phyloP scores from a whole-genome alignment of 2,888 invertebrate genomes.

The Drosophila tripunctata region DNA sequence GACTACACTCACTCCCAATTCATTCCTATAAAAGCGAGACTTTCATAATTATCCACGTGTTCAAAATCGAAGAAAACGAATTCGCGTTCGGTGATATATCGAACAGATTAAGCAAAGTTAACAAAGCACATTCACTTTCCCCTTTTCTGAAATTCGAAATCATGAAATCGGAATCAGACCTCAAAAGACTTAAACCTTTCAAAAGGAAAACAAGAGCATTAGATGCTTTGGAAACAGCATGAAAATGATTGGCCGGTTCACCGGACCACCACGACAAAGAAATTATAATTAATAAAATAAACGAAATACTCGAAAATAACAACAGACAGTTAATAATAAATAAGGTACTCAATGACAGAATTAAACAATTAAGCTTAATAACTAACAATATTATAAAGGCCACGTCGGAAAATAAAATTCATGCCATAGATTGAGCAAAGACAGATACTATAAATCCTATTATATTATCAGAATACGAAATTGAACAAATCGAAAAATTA shows the following conservation, averaged over 20 bases:
- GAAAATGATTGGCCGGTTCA: slow-evolving; percentile 10
- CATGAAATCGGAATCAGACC: neutral
- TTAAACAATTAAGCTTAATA: neutral
- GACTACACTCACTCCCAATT: neutral
- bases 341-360: neutral
- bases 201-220: neutral
- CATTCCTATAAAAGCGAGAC: neutral
- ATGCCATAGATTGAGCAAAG: slow-evolving; percentile 1
- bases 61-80: slow-evolving; percentile 1
- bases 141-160: slow-evolving; percentile 1
- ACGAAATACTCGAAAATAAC: slow-evolving; percentile 1
- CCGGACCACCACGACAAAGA: slow-evolving; percentile 9
- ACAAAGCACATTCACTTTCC: neutral
- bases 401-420: neutral
- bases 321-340: slow-evolving; percentile 8
- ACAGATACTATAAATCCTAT: slow-evolving; percentile 5
- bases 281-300: slow-evolving; percentile 1
- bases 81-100: neutral
- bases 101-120: neutral
- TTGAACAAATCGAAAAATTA: neutral
- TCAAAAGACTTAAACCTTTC: neutral
- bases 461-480: neutral
- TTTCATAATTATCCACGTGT: slow-evolving; percentile 1
- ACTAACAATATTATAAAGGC: neutral
- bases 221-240: neutral